Evolutionary conservation across 2,888 invertebrate species (phyloP), one percentile per base, ranked within the genome.

Genomic region (Troides oblongomaculatus): DNA sequence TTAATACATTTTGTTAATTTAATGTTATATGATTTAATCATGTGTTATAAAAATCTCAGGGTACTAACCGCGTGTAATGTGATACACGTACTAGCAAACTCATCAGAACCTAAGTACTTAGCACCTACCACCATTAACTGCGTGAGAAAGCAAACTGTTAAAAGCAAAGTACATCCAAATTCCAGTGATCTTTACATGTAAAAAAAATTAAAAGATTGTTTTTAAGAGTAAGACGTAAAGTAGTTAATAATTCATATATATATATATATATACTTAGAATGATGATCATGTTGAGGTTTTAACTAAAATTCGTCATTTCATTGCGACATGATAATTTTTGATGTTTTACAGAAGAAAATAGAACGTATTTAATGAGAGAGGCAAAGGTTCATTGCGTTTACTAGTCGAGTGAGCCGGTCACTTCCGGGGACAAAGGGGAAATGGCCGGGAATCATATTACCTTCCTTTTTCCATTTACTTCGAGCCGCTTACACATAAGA

Each of bases 351-450:
- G 69, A 73, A 60, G 75, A 76, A 76, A 73, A 74, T 75, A 74
- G 72, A 76, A 66, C 72, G 73, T 74, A 66, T 25, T 73, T 68
- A 69, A 71, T 65, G 75, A 69, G 73, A 14, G 82, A 84, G 83
- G 84, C 81, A 81, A 84, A 84, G 81, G 83, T 79, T 83, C 83
- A 84, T 83, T 84, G 82, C 81, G 84, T 84, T 82, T 84, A 82
- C 78, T 85, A 82, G 83, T 82, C 82, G 84, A 83, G 82, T 81
- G 81, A 86, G 84, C 81, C 82, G 87, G 86, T 84, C 84, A 87
- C 85, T 89, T 89, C 90, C 89, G 87, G 84, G 79, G 82, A 74
- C 77, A 81, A 78, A 81, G 75, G 79, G 82, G 81, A 81, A 82
- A 79, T 75, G 83, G 78, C 78, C 79, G 78, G 83, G 75, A 85